These are phyloP conservation scores for Actenoides lindsayi DNA, from an alignment of 2,113 vertebrate species.

Conservation along the genomic window DNA sequence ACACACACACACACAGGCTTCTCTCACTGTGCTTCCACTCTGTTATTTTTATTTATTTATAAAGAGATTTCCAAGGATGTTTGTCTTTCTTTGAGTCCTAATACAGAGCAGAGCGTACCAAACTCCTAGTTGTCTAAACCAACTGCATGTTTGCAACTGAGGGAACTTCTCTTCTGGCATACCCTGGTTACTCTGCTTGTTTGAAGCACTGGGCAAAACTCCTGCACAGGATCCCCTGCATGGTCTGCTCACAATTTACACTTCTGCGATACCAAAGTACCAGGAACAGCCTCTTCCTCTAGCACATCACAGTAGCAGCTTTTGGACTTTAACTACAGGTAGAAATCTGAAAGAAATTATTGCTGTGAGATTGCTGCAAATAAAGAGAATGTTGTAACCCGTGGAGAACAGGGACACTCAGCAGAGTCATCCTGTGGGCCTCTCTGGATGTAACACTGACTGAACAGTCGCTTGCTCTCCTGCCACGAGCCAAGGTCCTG, in stretches of 20 bases:
- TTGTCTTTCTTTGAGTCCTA: background rate
- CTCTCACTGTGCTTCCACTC: background rate
- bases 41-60: background rate
- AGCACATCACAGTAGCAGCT: background rate
- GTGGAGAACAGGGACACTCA: rapidly evolving
- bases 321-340: background rate
- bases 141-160: background rate
- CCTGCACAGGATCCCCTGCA: background rate
- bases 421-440: background rate
- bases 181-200: background rate
- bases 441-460: background rate
- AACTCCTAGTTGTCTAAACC: background rate
- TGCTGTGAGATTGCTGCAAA: background rate
- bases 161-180: background rate
- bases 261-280: background rate
- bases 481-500: background rate
- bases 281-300: background rate
- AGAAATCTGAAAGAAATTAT: background rate
- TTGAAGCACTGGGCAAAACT: background rate
- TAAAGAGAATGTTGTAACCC: background rate
- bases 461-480: background rate
- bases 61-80: background rate
- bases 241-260: background rate
- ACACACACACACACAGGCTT: background rate
- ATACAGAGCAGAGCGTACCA: background rate